Evolutionary conservation across 2,797 vertebrate species (phyloP).

Genomic region (Antrozous pallidus): DNA sequence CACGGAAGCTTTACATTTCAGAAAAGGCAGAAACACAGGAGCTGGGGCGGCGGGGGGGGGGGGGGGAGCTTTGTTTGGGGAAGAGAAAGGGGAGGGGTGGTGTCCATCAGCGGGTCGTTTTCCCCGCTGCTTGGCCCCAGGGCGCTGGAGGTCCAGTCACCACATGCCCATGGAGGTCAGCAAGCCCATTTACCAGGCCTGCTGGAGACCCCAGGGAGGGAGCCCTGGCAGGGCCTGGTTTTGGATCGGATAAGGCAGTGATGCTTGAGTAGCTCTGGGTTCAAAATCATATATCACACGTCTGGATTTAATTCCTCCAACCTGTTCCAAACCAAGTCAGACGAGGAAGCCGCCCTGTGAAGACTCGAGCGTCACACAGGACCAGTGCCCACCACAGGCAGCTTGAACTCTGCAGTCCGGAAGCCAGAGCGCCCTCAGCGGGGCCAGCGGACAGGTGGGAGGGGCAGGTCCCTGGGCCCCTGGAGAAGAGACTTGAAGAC

Average conservation of each 20-base stretch:
- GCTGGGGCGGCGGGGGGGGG: background rate
- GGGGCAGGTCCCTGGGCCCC: background rate
- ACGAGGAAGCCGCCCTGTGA: background rate
- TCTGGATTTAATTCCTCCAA: slow-evolving; percentile 4
- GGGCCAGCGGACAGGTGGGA: background rate
- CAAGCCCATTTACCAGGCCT: slow-evolving; percentile 6
- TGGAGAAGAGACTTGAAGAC: background rate
- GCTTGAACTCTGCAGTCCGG: background rate
- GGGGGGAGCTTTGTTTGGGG: too few relatives aligned
- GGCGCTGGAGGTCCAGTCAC: slow-evolving; percentile 70
- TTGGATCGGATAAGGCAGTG: background rate
- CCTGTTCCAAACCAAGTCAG: slow-evolving; percentile 5
- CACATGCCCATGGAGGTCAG: slow-evolving; percentile 52
- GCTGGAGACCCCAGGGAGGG: slow-evolving; percentile 4
- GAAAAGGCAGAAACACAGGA: background rate
- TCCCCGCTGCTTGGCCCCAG: background rate
- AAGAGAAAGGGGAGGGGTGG: too few relatives aligned
- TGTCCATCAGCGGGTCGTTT: background rate
- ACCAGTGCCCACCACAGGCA: background rate
- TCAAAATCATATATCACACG: background rate
- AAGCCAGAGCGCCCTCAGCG: rapidly evolving
- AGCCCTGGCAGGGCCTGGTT: background rate
- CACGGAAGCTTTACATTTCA: slow-evolving; percentile 70
- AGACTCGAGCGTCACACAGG: background rate
- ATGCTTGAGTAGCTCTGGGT: background rate